Conservation (phyloP, 2,888 invertebrate species). For the Minunthozetes semirufus region DNA sequence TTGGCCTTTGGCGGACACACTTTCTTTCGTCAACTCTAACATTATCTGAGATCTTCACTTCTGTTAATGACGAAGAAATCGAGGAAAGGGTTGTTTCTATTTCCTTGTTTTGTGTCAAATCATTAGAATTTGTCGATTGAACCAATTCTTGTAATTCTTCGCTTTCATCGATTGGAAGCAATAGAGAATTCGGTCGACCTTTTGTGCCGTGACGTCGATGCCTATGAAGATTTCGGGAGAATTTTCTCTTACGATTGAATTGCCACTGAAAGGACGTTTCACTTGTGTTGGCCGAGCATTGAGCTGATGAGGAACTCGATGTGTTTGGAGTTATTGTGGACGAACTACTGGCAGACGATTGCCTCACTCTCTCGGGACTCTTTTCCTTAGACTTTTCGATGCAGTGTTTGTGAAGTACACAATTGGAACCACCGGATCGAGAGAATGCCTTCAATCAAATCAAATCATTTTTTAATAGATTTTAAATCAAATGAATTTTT, state of each 20-base stretch:
- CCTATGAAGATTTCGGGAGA: constrained; percentile 29
- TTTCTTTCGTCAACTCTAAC: not conserved
- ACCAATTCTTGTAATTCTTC: constrained; percentile 32
- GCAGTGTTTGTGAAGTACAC: constrained; percentile 36
- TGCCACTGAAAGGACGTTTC: constrained; percentile 29
- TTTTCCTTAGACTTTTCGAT: not conserved
- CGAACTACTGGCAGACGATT: not conserved
- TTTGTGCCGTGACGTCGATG: constrained; percentile 30
- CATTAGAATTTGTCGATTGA: not conserved
- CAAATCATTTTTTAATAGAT: too few species aligned
- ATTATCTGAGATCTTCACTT: not conserved
- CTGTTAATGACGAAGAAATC: not conserved
- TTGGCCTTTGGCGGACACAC: not conserved
- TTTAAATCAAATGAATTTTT: too few species aligned
- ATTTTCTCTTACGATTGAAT: constrained; percentile 32
- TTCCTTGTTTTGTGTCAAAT: not conserved
- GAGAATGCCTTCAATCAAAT: not conserved
- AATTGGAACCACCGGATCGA: constrained; percentile 21
- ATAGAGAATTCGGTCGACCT: constrained; percentile 32
- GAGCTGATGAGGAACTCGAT: not conserved
- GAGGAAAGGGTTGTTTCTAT: not conserved
- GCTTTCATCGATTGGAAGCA: constrained; percentile 33
- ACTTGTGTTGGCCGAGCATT: not conserved
- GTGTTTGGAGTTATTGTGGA: not conserved
- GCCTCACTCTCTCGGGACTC: not conserved